Percentiles rank a stretch among this genome's conserved stretches.
phyloP scores from a whole-genome alignment of 2,113 vertebrate species.

The Zeus faber region DNA sequence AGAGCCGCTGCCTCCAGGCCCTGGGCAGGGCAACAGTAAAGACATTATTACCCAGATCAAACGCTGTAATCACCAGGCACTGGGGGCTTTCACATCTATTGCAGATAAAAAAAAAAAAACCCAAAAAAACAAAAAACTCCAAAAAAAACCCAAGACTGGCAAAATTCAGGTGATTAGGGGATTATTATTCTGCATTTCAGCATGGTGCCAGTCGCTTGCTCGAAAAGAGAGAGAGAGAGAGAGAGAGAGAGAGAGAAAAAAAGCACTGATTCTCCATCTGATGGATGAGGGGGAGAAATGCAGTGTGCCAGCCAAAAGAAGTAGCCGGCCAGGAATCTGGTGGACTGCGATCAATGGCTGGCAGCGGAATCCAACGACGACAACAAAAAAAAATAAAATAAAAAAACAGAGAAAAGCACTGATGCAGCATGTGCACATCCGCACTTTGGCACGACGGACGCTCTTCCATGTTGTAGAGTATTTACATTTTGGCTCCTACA shows the following conservation, averaged over 20 bases:
- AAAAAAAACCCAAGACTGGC: constrained; percentile 69
- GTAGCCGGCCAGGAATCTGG: constrained; percentile 38
- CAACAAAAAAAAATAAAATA: not conserved
- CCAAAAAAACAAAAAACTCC: too few species aligned
- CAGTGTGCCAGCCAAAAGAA: constrained; percentile 36
- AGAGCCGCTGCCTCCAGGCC: constrained; percentile 68
- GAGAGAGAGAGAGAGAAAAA: not conserved
- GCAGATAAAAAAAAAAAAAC: too few species aligned
- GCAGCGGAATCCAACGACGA: constrained; percentile 27
- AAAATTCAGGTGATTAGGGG: constrained; percentile 78
- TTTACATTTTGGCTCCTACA: constrained; percentile 31
- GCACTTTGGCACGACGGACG: constrained; percentile 26
- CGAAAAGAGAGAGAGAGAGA: constrained; percentile 6
- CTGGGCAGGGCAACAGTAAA: constrained; percentile 73
- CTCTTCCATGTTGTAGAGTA: constrained; percentile 26
- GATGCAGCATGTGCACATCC: constrained; percentile 27
- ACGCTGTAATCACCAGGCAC: constrained; percentile 77
- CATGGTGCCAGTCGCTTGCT: constrained; percentile 60
- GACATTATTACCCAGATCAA: constrained; percentile 82
- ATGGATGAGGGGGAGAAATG: constrained; percentile 46
- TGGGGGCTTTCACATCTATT: constrained; percentile 72
- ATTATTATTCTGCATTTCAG: constrained; percentile 76
- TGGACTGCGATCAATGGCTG: constrained; percentile 48
- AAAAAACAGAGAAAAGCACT: constrained; percentile 19
- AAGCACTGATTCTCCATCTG: constrained; percentile 47